A percentile compares a stretch with the other conserved stretches of the same genome.
These are phyloP conservation scores for Dipodomys ordii DNA, from an alignment of 2,113 vertebrate species.

Conservation along the genomic window DNA sequence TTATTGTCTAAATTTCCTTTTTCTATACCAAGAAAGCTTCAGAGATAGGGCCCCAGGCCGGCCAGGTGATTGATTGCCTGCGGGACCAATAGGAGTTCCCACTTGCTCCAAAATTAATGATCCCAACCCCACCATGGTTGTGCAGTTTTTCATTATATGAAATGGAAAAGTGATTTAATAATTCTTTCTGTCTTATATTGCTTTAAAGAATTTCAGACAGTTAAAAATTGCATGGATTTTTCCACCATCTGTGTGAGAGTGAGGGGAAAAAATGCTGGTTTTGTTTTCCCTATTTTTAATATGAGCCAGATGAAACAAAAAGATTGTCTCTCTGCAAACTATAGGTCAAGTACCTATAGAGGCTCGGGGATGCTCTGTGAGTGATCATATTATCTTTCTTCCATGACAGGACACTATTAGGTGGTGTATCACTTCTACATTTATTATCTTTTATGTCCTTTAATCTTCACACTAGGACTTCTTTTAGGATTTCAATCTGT, in stretches of 20 bases:
- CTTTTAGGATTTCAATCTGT: constrained; percentile 88
- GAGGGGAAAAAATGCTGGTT: constrained; percentile 87
- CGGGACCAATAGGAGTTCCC: constrained; percentile 91
- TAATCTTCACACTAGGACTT: constrained; percentile 90
- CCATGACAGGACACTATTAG: constrained; percentile 96
- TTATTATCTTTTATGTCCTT: constrained; percentile 93
- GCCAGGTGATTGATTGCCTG: constrained; percentile 89
- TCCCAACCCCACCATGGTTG: constrained; percentile 88
- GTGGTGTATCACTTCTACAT: constrained; percentile 92
- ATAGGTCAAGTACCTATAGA: constrained; percentile 93
- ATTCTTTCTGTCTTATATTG: constrained; percentile 91
- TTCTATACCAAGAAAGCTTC: constrained; percentile 70
- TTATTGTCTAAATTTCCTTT: constrained; percentile 74
- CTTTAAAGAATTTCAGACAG: constrained; percentile 91
- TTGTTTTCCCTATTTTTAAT: constrained; percentile 93
- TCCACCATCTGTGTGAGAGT: constrained; percentile 93
- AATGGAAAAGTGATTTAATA: constrained; percentile 93
- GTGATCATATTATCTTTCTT: constrained; percentile 97
- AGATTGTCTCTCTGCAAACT: constrained; percentile 93
- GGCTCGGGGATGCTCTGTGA: constrained; percentile 92
- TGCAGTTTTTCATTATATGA: constrained; percentile 93
- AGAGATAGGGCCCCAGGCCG: constrained; percentile 88
- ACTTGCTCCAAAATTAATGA: constrained; percentile 90
- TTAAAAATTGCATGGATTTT: constrained; percentile 92
- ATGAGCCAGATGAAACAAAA: constrained; percentile 93